Base-by-base conservation (phyloP, 2,113 vertebrate genomes). In the Pelvicachromis taeniatus region DNA sequence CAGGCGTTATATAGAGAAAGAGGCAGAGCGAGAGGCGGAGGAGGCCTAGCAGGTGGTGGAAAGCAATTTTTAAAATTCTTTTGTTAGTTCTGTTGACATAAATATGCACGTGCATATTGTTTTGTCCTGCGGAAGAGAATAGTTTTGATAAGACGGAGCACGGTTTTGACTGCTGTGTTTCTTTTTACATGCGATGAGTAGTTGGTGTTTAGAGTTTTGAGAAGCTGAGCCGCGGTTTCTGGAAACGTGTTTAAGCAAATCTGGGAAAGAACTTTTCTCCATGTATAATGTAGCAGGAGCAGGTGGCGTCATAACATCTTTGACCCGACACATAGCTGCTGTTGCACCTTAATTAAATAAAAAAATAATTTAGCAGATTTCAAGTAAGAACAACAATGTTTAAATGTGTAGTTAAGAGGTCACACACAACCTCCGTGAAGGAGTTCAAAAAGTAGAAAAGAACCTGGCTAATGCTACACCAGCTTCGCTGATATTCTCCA, bases 351-450 rank as follows among this genome's bases (percentile, higher is more conserved):
- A 65, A 65, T 38, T 38, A 63, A n/a, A 13, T 63, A 65, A 65
- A 63, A 63, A 38, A 13, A 4, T 1, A 65, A 21, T 21, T 38
- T 33, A 65, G 1, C 33, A 65, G 59, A 65, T 38, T 65, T 65
- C 33, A 63, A 63, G 1, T 38, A 38, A 63, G 33, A 65, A 40
- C 61, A 40, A 21, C 0, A 14, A 0, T 40, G 0, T 65, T 65
- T 65, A 65, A 65, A 65, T 21, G 61, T 40, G 33, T 68, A 1
- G 35, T 68, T 40, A 65, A 63, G 31, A 35, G 40, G 61, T 65
- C 7, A 0, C 61, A 38, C 35, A 65, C 61, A 23, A 40, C 3
- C n/a, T 14, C 0, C 40, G 0, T 6, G 2, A 65, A 65, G 61
- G n/a, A 65, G 61, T 65, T 65, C 35, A 65, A 65, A 65, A 1